Base-by-base conservation (phyloP, 1,140 invertebrate species). In the Drosophila gunungcola region DNA sequence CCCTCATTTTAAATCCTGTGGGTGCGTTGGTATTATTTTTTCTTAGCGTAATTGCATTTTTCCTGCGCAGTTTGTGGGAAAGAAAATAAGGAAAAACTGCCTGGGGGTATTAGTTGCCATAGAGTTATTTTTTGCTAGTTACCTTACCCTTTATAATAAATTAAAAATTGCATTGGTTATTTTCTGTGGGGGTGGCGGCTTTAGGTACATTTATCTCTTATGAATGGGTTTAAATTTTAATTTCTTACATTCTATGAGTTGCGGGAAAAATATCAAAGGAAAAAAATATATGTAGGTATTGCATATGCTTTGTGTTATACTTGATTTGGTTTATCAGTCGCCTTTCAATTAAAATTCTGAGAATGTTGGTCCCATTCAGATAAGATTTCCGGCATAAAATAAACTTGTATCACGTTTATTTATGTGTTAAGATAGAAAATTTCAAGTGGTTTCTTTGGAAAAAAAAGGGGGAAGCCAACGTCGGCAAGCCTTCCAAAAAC, bases 371-470 rank as follows among this genome's bases (percentile, higher is more conserved):
- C 7, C 7, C 34, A 10, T 39, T 54, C 7, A 32, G 53, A 62
- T 62, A 58, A 62, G 60, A 62, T 62, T 62, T 58, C 25, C 9
- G 16, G 7, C 34, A 38, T 38, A 29, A 62, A 32, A 56, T 58
- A 61, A 61, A 41, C 58, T 38, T 21, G 49, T 27, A 27, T 12
- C 7, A 3, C 27, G 41, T 39, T 61, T 61, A 61, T 42, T 56
- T 21, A 21, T 56, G 58, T 52, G 34, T 53, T 60, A 7, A 27
- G n/a, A 39, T 36, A 4, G 11, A 29, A 32, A 38, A n/a, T 32
- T 56, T 61, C 34, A 55, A 39, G 49, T 38, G 34, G 11, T n/a
- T 12, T 34, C 4, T 45, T 42, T 16, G 5, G 7, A 42, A 7
- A 16, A 11, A 16, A 42, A 42, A 25, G 16, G 1, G 1, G 1